These are phyloP conservation scores for Galeruca laticollis DNA, from an alignment of 2,888 invertebrate species.

Conservation along the genomic window DNA sequence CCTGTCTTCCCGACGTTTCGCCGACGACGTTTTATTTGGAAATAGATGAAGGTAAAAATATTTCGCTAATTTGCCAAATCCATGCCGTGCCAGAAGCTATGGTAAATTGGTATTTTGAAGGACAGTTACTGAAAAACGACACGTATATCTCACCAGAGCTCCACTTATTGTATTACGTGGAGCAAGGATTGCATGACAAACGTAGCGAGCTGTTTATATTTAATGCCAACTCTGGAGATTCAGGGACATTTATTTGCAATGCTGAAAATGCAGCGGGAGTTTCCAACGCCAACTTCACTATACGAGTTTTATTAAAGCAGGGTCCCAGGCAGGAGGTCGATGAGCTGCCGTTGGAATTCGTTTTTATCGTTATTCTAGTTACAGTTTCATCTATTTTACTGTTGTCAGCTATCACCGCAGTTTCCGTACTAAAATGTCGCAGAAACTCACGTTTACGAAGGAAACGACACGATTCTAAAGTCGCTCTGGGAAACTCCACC, in stretches of 20 bases:
- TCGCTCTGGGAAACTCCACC: constrained; percentile 65
- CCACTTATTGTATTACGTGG: constrained; percentile 77
- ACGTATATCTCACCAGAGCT: constrained; percentile 75
- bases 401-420: constrained; percentile 75
- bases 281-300: constrained; percentile 83
- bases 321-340: constrained; percentile 46
- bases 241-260: constrained; percentile 86
- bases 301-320: constrained; percentile 80
- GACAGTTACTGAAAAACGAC: constrained; percentile 82
- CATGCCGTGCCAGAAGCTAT: constrained; percentile 84
- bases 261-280: constrained; percentile 89
- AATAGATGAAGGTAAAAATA: constrained; percentile 82
- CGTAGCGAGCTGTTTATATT: constrained; percentile 82
- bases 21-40: constrained; percentile 82
- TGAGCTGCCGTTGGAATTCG: constrained; percentile 71
- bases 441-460: constrained; percentile 65
- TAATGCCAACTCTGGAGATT: constrained; percentile 81
- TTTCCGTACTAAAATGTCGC: constrained; percentile 70
- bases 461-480: constrained; percentile 70
- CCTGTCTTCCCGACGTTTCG: constrained; percentile 83
- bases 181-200: constrained; percentile 79
- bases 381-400: constrained; percentile 75
- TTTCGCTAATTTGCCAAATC: constrained; percentile 81
- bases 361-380: constrained; percentile 77
- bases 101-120: constrained; percentile 86